A percentile compares a stretch with the other conserved stretches of the same genome.
Evolutionary conservation across 2,797 vertebrate species (phyloP).

Genomic region (Sebastes hubbsi): DNA sequence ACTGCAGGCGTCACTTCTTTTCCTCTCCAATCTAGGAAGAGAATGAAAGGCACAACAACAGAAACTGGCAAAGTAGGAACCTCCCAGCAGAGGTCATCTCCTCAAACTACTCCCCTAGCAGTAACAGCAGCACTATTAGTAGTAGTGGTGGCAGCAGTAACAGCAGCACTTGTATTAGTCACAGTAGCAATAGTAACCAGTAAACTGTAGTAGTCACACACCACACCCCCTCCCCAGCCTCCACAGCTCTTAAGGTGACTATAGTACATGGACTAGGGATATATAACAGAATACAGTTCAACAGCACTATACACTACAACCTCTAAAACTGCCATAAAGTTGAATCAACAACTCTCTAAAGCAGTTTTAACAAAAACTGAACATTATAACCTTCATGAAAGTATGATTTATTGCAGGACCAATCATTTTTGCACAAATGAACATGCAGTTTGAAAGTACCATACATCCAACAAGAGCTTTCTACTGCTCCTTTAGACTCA

Average conservation of each 20-base stretch:
- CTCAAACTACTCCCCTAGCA: constrained; percentile 21
- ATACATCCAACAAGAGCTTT: neutral
- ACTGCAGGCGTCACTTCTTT: constrained; percentile 31
- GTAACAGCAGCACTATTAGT: neutral
- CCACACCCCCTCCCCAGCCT: neutral
- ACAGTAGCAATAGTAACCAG: neutral
- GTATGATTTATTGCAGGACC: too few relatives aligned
- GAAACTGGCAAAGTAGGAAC: constrained; percentile 52
- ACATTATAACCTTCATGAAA: too few relatives aligned
- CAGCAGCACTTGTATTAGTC: neutral
- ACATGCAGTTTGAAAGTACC: neutral
- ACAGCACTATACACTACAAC: too few relatives aligned
- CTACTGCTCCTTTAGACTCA: neutral
- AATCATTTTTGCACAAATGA: too few relatives aligned
- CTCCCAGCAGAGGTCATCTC: constrained; percentile 66
- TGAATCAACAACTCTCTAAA: too few relatives aligned
- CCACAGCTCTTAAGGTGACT: neutral
- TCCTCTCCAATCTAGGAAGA: constrained; percentile 56
- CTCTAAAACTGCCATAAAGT: too few relatives aligned
- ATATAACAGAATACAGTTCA: too few relatives aligned
- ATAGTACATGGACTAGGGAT: neutral
- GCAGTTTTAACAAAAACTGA: too few relatives aligned
- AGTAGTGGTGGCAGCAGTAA: neutral
- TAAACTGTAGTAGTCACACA: neutral
- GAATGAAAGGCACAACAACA: constrained; percentile 18